phyloP scores from a whole-genome alignment of 2,888 invertebrate species.

The Megamerina dolium region DNA sequence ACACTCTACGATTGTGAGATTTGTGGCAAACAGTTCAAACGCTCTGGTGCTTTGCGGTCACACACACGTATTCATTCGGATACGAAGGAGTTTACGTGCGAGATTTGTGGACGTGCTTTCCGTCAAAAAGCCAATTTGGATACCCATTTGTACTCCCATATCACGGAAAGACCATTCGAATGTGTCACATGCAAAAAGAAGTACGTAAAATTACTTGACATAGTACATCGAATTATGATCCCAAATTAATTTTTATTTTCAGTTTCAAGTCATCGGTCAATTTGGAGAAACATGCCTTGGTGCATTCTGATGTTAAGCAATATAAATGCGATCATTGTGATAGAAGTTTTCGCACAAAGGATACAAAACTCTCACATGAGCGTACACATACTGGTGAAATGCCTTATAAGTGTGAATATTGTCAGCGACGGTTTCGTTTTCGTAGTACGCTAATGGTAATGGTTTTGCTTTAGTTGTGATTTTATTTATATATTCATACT shows the following conservation, averaged over 20 bases:
- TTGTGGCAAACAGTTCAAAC: conserved; percentile 19
- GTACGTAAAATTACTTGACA: conserved; percentile 7
- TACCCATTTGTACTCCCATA: conserved; percentile 53
- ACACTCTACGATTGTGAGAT: conserved; percentile 12
- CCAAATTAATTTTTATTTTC: conserved; percentile 10
- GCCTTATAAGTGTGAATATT: conserved; percentile 71
- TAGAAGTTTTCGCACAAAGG: conserved; percentile 60
- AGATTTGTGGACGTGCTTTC: conserved; percentile 52
- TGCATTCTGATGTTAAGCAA: conserved; percentile 57
- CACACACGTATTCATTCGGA: conserved; percentile 33
- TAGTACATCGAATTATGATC: background rate
- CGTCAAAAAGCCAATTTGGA: conserved; percentile 50
- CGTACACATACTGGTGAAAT: conserved; percentile 72
- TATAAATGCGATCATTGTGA: conserved; percentile 59
- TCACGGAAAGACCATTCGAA: conserved; percentile 44
- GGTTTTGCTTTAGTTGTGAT: background rate
- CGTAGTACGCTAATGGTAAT: conserved; percentile 65
- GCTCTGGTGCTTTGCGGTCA: conserved; percentile 15
- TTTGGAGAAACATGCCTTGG: conserved; percentile 50
- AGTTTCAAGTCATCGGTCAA: conserved; percentile 34
- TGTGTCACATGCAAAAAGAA: conserved; percentile 50
- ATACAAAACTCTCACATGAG: conserved; percentile 67
- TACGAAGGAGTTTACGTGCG: conserved; percentile 46
- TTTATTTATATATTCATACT: conserved; percentile 3
- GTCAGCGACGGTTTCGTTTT: conserved; percentile 68